Base-by-base conservation (phyloP, 2,888 invertebrate genomes). In the Drosophila formosana region DNA sequence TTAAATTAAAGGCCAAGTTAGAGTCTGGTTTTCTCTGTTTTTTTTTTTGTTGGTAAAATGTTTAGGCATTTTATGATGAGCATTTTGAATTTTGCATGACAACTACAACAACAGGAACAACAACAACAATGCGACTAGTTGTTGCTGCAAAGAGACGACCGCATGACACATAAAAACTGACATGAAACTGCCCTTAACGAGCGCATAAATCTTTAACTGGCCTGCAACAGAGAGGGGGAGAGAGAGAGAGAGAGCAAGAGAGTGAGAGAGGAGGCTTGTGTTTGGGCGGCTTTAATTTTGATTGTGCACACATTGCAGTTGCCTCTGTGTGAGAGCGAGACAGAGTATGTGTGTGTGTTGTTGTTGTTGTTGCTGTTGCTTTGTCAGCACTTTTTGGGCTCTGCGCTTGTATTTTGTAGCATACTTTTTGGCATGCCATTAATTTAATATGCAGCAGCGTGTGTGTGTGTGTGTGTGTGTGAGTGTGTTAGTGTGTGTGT, bases 151-250 rank as follows among this genome's bases (percentile, higher is more conserved):
- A 32, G 52, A 62, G 78, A 62, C 56, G 62, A 64, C 52, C 82
- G 69, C 85, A 82, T 84, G 88, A 82, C 88, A 84, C 82, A 87
- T 82, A 88, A 82, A 85, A 85, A 85, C 82, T 85, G 76, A 79
- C 79, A 87, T 84, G 80, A 82, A 87, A 82, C 88, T 84, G 85
- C 86, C 82, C 88, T 88, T 82, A 88, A 82, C 82, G 82, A 88
- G 82, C 88, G 77, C 88, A 83, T 83, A 83, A 83, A 83, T 83
- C 85, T 88, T 85, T 88, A 85, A 82, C 85, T 78, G 88, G 82
- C 79, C 67, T 51, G 62, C 64, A 57, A 25, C 7, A 28, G 28
- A 11, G 37, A 2, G 23, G 1, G 11, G 4, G n/a, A 7, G 23
- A n/a, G 18, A 3, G 3, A 8, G 37, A 8, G 18, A 18, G 18